Conservation (phyloP, 2,113 vertebrate genomes). For the Scomber colias region DNA sequence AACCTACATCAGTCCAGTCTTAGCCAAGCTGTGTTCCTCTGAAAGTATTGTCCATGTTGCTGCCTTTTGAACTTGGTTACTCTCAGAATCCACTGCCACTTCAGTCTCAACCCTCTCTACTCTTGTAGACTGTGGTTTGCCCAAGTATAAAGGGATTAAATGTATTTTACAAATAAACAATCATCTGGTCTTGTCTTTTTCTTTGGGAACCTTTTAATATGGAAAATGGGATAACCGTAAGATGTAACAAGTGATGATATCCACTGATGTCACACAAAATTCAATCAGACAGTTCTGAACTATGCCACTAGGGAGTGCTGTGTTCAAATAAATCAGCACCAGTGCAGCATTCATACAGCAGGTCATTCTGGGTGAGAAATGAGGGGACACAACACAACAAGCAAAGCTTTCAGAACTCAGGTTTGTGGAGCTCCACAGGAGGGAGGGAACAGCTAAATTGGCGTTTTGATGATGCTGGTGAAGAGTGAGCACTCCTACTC, state of each 20-base stretch:
- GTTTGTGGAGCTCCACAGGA: too few relatives aligned
- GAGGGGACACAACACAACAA: too few relatives aligned
- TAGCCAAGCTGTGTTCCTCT: neutral
- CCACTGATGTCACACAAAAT: too few relatives aligned
- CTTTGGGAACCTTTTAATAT: neutral
- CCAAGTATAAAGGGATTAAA: constrained; percentile 87
- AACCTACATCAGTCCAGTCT: neutral
- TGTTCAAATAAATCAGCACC: neutral
- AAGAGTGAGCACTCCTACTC: too few relatives aligned
- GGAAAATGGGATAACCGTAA: neutral
- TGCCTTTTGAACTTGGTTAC: constrained; percentile 14
- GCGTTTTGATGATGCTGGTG: too few relatives aligned
- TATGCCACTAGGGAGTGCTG: neutral
- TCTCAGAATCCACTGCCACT: constrained; percentile 49
- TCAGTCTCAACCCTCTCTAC: constrained; percentile 60
- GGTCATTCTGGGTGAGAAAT: too few relatives aligned
- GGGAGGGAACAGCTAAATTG: too few relatives aligned
- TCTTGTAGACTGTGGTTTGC: constrained; percentile 78
- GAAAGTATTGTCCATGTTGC: neutral
- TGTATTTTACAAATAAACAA: constrained; percentile 86
- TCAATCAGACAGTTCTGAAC: neutral
- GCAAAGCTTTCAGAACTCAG: too few relatives aligned
- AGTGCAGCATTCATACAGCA: neutral
- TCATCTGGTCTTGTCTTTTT: constrained; percentile 19
- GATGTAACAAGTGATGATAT: too few relatives aligned